Evolutionary conservation across 2,888 invertebrate genomes (phyloP).

Genomic region (Callyntrura guangdongensis): DNA sequence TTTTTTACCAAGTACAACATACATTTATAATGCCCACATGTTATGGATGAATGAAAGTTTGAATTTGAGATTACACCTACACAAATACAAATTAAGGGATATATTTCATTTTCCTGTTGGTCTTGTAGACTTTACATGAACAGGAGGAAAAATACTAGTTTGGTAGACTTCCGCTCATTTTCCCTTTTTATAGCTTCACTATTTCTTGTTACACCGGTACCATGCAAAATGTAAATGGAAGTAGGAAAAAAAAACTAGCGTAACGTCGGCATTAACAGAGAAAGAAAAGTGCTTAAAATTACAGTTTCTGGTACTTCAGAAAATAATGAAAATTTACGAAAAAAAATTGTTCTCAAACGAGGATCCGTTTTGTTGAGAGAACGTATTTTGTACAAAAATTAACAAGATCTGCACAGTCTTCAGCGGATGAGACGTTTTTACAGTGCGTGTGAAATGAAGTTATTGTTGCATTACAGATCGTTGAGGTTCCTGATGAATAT

Average conservation of each 20-base stretch:
- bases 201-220: slow-evolving; percentile 12
- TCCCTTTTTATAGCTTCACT: slow-evolving; percentile 51
- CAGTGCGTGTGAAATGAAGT: slow-evolving; percentile 36
- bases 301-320: slow-evolving; percentile 49
- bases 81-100: background rate
- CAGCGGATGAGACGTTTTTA: background rate
- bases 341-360: slow-evolving; percentile 11
- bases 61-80: background rate
- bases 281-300: slow-evolving; percentile 71
- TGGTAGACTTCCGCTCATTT: slow-evolving; percentile 56
- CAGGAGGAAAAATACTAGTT: slow-evolving; percentile 22
- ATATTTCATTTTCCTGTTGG: background rate
- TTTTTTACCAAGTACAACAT: slow-evolving; percentile 9
- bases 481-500: background rate
- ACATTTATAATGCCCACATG: background rate
- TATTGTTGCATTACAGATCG: slow-evolving; percentile 17
- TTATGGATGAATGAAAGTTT: slow-evolving; percentile 30
- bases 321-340: slow-evolving; percentile 13
- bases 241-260: background rate
- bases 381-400: background rate
- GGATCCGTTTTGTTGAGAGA: no score
- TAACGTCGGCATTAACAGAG: slow-evolving; percentile 31
- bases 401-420: slow-evolving; percentile 30
- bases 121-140: background rate
- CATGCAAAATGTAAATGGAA: background rate